These are phyloP conservation scores for Sesamia nonagrioides DNA, from an alignment of 1,140 invertebrate species.

Conservation along the genomic window DNA sequence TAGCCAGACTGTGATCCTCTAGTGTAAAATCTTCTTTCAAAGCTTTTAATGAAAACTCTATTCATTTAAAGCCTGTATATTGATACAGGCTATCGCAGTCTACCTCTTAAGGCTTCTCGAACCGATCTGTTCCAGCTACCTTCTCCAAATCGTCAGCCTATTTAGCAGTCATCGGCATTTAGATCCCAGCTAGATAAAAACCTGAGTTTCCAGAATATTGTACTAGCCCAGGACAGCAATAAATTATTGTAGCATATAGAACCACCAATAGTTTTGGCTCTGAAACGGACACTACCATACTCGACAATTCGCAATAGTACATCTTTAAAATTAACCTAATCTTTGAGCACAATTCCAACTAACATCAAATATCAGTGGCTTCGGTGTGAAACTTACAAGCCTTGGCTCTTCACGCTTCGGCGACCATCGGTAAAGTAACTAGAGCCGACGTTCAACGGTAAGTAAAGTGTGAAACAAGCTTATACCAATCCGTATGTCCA, in stretches of 20 bases:
- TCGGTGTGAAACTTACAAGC: constrained; percentile 38
- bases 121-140: no score
- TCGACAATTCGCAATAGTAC: not conserved
- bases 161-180: no score
- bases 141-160: no score
- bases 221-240: not conserved
- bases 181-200: no score
- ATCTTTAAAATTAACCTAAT: not conserved
- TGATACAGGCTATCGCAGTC: no score
- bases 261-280: not conserved
- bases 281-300: not conserved
- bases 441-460: constrained; percentile 1
- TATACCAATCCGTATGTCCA: constrained; percentile 17
- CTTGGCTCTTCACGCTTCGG: constrained; percentile 5
- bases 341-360: not conserved
- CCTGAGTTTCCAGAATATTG: no score
- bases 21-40: no score
- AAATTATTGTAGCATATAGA: not conserved
- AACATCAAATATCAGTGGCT: not conserved
- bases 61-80: no score
- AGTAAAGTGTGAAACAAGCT: constrained; percentile 26
- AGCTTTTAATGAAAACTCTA: no score
- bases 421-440: constrained; percentile 19
- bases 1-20: no score
- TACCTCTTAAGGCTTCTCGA: no score